Base-by-base conservation (phyloP, 2,888 invertebrate species). In the Pyralis farinalis region DNA sequence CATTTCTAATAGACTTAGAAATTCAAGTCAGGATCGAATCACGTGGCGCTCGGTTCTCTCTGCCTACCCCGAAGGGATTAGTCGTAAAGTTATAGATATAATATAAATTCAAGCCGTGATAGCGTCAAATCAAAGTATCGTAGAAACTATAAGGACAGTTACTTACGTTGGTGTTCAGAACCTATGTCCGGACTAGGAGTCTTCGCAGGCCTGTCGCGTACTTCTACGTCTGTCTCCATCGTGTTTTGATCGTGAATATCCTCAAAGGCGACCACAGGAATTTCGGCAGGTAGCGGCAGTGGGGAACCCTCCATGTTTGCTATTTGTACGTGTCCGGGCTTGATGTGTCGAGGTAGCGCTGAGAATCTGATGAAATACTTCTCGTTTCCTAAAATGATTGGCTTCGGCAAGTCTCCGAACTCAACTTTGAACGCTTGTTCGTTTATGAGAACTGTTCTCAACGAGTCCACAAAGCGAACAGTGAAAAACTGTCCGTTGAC, bases 321-420 rank as follows among this genome's bases (percentile, higher is more conserved):
- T 30, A 96, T 94, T 46, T 87, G 85, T 0, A 94, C 90, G 46
- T 91, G 90, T 0, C 96, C 96, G 0, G 95, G 94, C 47, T 91
- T 90, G 3, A 96, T 90, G 27, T 93, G 92, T 39, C 92, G 90
- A 0, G 97, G 96, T 44, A 97, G 71, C 0, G 94, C 93, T 0
- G 95, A 94, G 72, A 97, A 95, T 27, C 96, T 87, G 16, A 96
- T 91, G 65, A 95, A 97, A 69, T 95, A 94, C 60, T 95, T 95
- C 51, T 92, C 93, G 20, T 92, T 93, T n/a, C 92, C 91, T 1
- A 96, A 85, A 40, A 91, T 90, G 42, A 96, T 92, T 1, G 95
- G 94, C 64, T 94, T 94, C 0, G 97, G 96, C 41, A 96, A 77
- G 22, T 95, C 96, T 12, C 96, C 97, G 69, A 94, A 97, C 62